Evolutionary conservation across 1,140 invertebrate species (phyloP), one percentile per base, ranked within the genome.

Genomic region (Bombus breviceps): DNA sequence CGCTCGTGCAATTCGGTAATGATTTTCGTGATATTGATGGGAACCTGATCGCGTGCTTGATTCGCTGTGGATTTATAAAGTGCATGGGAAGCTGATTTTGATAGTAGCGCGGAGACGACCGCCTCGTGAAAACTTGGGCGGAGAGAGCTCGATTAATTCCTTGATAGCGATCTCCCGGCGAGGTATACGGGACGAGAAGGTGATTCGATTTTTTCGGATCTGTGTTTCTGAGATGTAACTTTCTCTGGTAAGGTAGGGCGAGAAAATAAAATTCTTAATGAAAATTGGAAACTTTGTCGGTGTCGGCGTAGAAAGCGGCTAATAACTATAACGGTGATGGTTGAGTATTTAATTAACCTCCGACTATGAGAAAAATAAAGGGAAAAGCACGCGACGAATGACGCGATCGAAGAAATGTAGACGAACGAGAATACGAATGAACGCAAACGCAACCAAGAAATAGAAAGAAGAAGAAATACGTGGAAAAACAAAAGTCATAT

Each of bases 1-100:
- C 77, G 39, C 43, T 72, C 57, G 28, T n/a, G 43, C 83, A 34
- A 74, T 74, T 81, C 41, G 84, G 80, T 81, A 81, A 53, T 53
- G 79, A 81, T 73, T 81, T 75, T 74, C 12, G 69, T 22, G 79
- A 34, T 62, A 71, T 12, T 25, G 57, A 73, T 47, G 39, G 53
- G 32, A 62, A 22, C 22, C 32, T 34, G 66, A 84, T 84, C 75
- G 47, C 34, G 64, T 39, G n/a, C 39, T 78, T 39, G 74, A 83
- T 71, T 41, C 66, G 18, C 8, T 22, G 22, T n/a, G 47, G 32
- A 79, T 79, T 84, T 43, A 68, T 34, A 57, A 22, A 57, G 28
- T n/a, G 39, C 2, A 28, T n/a, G 37, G 34, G 74, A 79, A 69
- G 66, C n/a, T 15, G 43, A 39, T 59, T 68, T 37, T 10, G 62